These are phyloP conservation scores for Hyla sarda DNA, from an alignment of 2,113 vertebrate genomes.

Conservation along the genomic window DNA sequence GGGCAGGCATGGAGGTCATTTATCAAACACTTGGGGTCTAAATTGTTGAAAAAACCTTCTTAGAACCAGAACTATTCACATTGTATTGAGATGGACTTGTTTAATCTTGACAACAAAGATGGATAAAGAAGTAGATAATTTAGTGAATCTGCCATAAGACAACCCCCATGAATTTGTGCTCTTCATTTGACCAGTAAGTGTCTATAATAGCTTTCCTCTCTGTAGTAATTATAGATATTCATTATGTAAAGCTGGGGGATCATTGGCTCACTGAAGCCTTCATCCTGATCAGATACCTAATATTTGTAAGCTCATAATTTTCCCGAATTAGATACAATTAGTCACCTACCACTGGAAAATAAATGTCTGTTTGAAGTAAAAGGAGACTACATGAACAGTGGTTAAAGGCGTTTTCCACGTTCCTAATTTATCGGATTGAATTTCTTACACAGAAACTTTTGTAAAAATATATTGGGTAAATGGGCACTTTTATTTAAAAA, in stretches of 20 bases:
- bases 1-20: conserved; percentile 37
- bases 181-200: not conserved
- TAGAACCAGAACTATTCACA: conserved; percentile 3
- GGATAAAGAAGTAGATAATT: not conserved
- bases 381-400: not conserved
- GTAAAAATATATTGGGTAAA: too few species aligned
- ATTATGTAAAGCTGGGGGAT: not conserved
- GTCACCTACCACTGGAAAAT: not conserved
- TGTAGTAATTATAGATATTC: not conserved
- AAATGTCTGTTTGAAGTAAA: not conserved
- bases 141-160: not conserved
- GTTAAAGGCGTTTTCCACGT: not conserved
- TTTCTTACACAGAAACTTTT: not conserved
- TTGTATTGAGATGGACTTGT: conserved; percentile 37
- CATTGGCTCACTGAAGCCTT: not conserved
- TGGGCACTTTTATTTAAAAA: too few species aligned
- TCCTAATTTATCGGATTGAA: not conserved
- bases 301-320: not conserved
- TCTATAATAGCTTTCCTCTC: not conserved
- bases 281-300: not conserved
- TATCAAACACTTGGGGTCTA: conserved; percentile 14
- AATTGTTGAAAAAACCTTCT: not conserved
- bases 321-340: conserved; percentile 6
- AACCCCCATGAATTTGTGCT: not conserved
- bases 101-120: conserved; percentile 15